Base-by-base conservation (phyloP, 2,113 vertebrate species). In the Silurus glanis region DNA sequence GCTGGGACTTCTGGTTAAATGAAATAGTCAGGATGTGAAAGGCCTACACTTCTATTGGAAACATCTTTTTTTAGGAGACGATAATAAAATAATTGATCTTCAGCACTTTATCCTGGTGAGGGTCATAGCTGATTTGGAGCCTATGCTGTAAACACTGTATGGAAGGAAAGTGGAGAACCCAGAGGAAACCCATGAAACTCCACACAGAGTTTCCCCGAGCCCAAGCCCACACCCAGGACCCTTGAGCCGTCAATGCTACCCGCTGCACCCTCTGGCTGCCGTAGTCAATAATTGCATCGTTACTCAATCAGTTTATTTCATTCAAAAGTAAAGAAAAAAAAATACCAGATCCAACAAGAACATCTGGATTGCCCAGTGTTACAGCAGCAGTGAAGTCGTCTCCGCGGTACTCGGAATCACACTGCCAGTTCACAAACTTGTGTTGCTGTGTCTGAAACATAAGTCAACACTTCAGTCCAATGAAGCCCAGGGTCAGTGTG, bases 351-450 rank as follows among this genome's bases (percentile, higher is more conserved):
- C 96, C 97, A 83, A 95, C 93, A 47, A 97, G 92, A 74, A 97
- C 28, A 0, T 98, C 97, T 47, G 97, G 97, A 92, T 98, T 97
- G 80, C 97, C 97, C 0, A 98, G 91, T 0, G 97, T 98, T 83
- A 97, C 89, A 0, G 96, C 94, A 0, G 95, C 93, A 0, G 97
- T 98, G 92, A 96, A 98, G 92, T 97, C 93, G 0, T 93, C 88
- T 0, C 97, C 97, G n/a, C 96, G 94, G 89, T 96, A 97, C 87
- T 98, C 97, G 76, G 96, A 85, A 9, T 97, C 97, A 91, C 96
- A 95, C 88, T 98, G 97, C 97, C 97, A 97, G 91, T 97, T 98
- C 88, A 98, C 96, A 88, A 98, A 98, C 93, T 97, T 97, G 0
- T 96, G 95, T 90, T 97, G 97, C 91, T 98, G 97, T 47, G 97